A percentile compares a stretch with the other conserved stretches of the same genome.
Evolutionary conservation across 2,888 invertebrate genomes (phyloP).

Genomic region (Scaptomyza flava): DNA sequence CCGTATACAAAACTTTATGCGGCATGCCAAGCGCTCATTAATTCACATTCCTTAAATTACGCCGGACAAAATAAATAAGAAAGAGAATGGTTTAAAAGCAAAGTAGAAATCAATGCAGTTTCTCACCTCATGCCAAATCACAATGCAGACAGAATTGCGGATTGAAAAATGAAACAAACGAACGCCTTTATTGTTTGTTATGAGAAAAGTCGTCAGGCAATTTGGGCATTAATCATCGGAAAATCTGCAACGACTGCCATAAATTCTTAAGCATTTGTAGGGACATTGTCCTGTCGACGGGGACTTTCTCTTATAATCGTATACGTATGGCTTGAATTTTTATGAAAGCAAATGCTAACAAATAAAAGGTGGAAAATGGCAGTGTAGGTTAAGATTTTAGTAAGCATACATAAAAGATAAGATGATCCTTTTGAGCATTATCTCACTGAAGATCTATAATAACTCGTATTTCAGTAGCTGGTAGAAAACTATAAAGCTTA

Average conservation of each 20-base stretch:
- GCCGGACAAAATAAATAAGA: conserved; percentile 25
- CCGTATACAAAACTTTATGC: conserved; percentile 41
- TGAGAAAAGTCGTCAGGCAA: conserved; percentile 42
- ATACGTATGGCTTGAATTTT: conserved; percentile 11
- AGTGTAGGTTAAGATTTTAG: neutral
- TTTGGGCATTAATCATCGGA: conserved; percentile 50
- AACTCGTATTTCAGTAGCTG: conserved; percentile 13
- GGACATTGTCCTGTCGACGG: conserved; percentile 14
- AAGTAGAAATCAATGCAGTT: conserved; percentile 74
- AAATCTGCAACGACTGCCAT: conserved; percentile 20
- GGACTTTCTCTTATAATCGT: conserved; percentile 25
- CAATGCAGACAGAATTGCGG: neutral
- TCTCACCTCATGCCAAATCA: conserved; percentile 13
- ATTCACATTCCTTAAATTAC: conserved; percentile 75
- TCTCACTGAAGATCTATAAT: neutral
- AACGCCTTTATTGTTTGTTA: neutral
- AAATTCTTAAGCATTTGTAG: conserved; percentile 31
- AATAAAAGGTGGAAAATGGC: neutral
- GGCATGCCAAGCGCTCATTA: conserved; percentile 76
- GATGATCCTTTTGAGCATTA: neutral
- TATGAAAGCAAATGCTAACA: neutral
- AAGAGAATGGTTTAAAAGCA: conserved; percentile 22
- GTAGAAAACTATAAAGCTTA: neutral
- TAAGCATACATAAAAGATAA: conserved; percentile 15
- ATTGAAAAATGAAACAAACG: neutral